These are phyloP conservation scores for Trachelus stipa DNA, from an alignment of 2,888 invertebrate species.

Conservation along the genomic window DNA sequence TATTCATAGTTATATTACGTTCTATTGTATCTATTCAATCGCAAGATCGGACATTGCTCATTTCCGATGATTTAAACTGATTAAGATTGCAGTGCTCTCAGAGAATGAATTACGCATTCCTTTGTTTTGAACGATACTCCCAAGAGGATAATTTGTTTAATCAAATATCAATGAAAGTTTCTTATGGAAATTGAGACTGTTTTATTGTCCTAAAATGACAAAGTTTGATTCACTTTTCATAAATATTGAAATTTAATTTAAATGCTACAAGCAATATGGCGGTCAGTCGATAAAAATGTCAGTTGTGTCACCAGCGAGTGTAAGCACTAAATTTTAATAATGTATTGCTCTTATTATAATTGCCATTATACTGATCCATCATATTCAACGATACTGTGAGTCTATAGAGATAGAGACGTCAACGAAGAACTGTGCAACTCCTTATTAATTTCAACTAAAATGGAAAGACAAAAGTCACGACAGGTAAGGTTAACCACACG, in stretches of 20 bases:
- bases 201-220: not conserved
- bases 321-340: constrained; percentile 8
- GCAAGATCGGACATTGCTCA: not conserved
- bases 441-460: constrained; percentile 33
- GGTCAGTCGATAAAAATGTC: constrained; percentile 9
- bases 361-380: not conserved
- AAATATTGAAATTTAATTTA: not conserved
- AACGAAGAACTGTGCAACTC: not conserved
- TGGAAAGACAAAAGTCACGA: constrained; percentile 48
- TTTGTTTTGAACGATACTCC: not conserved
- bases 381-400: not conserved
- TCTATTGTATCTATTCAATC: not conserved
- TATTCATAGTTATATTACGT: not conserved
- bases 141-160: not conserved
- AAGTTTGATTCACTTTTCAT: not conserved
- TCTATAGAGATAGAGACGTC: not conserved
- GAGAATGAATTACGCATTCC: not conserved
- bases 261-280: not conserved
- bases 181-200: not conserved
- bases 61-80: not conserved
- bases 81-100: not conserved
- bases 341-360: not conserved
- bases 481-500: constrained; percentile 35
- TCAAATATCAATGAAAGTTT: not conserved
- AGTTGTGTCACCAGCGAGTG: not conserved